These are phyloP conservation scores for Agrochola litura DNA, from an alignment of 2,888 invertebrate genomes.

Conservation along the genomic window DNA sequence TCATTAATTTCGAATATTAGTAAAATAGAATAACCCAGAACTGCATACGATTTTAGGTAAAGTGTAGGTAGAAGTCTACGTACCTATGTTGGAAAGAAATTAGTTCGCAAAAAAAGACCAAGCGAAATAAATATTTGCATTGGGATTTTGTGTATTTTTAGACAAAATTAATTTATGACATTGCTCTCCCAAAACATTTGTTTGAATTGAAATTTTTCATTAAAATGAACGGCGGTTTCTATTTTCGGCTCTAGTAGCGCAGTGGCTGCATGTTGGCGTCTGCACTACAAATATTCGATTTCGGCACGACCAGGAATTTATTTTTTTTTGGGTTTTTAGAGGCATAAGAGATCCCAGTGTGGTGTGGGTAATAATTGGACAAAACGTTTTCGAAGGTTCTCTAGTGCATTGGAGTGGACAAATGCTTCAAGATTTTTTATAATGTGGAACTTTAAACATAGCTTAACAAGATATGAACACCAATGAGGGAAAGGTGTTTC, in stretches of 20 bases:
- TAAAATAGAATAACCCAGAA: background rate
- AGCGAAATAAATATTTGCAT: background rate
- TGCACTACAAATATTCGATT: conserved; percentile 1
- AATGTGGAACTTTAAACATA: background rate
- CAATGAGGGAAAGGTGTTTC: background rate
- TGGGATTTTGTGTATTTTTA: conserved; percentile 3
- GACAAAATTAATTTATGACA: background rate
- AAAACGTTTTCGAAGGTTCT: too few species aligned
- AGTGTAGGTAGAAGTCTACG: background rate
- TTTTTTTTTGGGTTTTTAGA: background rate
- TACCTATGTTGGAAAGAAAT: background rate
- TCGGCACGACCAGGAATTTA: background rate
- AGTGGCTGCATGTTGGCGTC: background rate
- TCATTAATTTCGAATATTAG: background rate
- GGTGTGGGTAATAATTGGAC: background rate
- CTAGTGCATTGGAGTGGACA: background rate
- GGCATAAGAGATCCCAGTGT: background rate
- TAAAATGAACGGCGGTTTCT: background rate
- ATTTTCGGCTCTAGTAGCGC: background rate
- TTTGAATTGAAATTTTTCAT: background rate
- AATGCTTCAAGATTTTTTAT: background rate
- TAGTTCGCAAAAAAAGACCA: background rate
- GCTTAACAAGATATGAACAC: background rate
- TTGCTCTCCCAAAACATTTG: background rate
- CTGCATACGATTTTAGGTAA: background rate